Conservation (phyloP, 2,797 vertebrate species). For the Pseudochirops corinnae region DNA sequence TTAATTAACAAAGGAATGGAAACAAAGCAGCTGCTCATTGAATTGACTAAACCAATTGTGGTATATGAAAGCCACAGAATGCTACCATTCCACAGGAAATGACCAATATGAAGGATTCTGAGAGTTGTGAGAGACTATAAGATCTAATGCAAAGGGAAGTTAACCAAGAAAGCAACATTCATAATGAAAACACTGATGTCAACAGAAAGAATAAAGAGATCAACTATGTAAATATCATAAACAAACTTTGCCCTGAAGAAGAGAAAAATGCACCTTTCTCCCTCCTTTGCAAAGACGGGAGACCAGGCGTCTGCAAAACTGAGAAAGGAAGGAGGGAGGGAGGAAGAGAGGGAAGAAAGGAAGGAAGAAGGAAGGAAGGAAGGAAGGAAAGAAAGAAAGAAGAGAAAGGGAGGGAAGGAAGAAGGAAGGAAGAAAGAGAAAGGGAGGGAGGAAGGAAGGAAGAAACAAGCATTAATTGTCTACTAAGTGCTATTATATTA, state of each 20-base stretch:
- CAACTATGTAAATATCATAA: background rate
- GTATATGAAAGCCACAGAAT: background rate
- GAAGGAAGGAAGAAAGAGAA: too few species aligned
- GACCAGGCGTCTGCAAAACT: background rate
- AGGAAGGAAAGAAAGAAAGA: too few species aligned
- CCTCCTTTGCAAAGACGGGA: background rate
- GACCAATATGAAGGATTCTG: background rate
- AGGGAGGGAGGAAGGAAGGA: too few species aligned
- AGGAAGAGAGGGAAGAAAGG: too few species aligned
- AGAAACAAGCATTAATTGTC: background rate
- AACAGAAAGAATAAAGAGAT: background rate
- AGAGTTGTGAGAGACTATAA: background rate
- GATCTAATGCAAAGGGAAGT: background rate
- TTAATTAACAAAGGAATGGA: background rate
- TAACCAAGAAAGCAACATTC: background rate
- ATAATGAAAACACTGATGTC: background rate
- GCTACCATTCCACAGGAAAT: fast-evolving
- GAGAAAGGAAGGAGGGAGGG: background rate
- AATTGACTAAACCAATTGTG: background rate
- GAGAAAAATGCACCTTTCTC: background rate
- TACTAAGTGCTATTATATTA: background rate
- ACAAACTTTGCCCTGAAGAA: too few species aligned
- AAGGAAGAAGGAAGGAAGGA: background rate
- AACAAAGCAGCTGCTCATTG: background rate
- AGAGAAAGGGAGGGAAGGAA: too few species aligned